A percentile compares a stretch with the other conserved stretches of the same genome.
Conservation (phyloP, 1,140 invertebrate species). For the Plectrocnemia conspersa region DNA sequence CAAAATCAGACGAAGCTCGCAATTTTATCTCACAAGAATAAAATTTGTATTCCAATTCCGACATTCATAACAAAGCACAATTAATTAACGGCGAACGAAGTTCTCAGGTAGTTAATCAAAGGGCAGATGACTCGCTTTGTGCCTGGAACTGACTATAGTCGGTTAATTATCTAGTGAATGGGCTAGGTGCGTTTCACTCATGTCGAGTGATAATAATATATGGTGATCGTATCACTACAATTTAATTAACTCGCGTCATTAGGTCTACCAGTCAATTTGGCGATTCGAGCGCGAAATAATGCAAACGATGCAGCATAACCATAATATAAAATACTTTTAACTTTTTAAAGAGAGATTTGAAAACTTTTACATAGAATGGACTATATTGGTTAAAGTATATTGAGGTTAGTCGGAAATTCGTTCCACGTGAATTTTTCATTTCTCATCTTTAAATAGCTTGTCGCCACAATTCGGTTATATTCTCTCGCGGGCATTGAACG, state of each 20-base stretch:
- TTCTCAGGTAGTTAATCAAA: constrained; percentile 1
- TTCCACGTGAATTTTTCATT: no score
- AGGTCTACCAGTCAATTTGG: not conserved
- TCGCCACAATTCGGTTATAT: no score
- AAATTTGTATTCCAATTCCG: not conserved
- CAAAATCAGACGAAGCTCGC: no score
- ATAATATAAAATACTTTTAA: no score
- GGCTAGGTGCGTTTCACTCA: constrained; percentile 1
- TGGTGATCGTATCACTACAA: constrained; percentile 20
- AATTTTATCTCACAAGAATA: not conserved
- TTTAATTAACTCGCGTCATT: constrained; percentile 19
- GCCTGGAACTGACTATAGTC: constrained; percentile 11
- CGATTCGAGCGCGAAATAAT: not conserved
- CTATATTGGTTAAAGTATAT: no score
- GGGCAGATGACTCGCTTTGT: not conserved
- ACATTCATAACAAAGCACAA: constrained; percentile 4
- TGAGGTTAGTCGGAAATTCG: no score
- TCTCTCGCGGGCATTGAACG: no score
- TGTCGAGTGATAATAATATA: constrained; percentile 22
- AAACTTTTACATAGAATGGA: no score
- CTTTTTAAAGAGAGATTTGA: no score
- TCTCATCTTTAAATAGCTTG: no score
- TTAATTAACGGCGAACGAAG: not conserved
- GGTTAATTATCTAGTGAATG: constrained; percentile 13
- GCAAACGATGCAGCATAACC: not conserved